Conservation (phyloP, 1,140 invertebrate genomes). For the Lepidostoma basale region DNA sequence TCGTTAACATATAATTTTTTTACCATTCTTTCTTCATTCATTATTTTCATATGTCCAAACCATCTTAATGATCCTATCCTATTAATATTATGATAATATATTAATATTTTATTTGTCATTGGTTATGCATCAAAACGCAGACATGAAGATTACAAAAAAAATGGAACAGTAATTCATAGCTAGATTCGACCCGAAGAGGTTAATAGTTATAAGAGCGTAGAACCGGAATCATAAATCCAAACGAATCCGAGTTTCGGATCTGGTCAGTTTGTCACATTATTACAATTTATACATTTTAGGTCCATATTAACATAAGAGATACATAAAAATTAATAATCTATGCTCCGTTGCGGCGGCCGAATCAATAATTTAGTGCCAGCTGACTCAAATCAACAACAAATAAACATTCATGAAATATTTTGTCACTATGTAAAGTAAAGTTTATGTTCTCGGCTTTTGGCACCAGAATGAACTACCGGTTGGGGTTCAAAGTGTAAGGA, state of each 20-base stretch:
- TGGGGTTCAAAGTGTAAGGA: no score
- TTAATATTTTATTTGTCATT: no score
- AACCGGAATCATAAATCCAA: constrained; percentile 17
- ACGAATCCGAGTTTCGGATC: not conserved
- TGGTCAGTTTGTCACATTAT: constrained; percentile 20
- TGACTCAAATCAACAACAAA: constrained; percentile 12
- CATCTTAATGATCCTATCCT: no score
- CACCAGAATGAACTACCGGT: not conserved
- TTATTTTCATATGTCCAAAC: no score
- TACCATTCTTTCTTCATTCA: no score
- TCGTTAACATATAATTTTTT: no score
- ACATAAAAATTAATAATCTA: constrained; percentile 28
- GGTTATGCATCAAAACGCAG: no score
- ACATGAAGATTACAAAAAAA: no score
- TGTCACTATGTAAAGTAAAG: constrained; percentile 9
- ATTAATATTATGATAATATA: no score
- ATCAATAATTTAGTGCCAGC: not conserved
- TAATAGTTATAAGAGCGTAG: not conserved
- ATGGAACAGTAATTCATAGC: no score
- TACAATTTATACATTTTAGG: constrained; percentile 15
- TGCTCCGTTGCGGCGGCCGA: not conserved
- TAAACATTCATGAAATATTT: constrained; percentile 14
- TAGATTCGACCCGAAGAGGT: no score
- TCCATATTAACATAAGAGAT: constrained; percentile 9
- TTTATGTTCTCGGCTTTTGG: not conserved